Conservation (phyloP, 2,797 vertebrate genomes). For the Takifugu ocellatus region DNA sequence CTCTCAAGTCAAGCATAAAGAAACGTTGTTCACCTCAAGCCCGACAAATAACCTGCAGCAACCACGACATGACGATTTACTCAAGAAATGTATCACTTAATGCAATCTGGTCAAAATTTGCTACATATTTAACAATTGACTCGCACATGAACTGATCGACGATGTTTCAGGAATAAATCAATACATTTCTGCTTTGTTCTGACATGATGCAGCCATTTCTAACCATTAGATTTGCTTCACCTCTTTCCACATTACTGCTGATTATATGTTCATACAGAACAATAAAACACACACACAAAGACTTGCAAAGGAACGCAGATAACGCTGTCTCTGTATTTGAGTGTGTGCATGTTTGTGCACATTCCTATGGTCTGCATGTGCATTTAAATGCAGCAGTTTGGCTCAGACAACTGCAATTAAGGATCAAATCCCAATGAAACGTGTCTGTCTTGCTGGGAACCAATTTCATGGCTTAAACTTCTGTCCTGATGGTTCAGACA, state of each 20-base stretch:
- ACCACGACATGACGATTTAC: too few relatives aligned
- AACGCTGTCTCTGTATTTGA: slow-evolving; percentile 48
- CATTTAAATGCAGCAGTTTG: slow-evolving; percentile 16
- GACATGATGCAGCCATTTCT: too few relatives aligned
- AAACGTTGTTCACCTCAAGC: slow-evolving; percentile 18
- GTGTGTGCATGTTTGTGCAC: background rate
- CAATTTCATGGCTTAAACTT: background rate
- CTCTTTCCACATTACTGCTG: too few relatives aligned
- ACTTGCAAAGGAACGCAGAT: slow-evolving; percentile 62
- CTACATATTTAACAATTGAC: too few relatives aligned
- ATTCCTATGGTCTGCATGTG: background rate
- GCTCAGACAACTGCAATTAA: slow-evolving; percentile 25
- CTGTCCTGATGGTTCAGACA: background rate
- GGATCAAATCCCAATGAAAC: background rate
- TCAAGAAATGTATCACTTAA: too few relatives aligned
- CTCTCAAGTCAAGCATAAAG: slow-evolving; percentile 17
- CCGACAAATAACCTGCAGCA: slow-evolving; percentile 39
- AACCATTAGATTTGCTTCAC: too few relatives aligned
- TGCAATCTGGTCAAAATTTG: too few relatives aligned
- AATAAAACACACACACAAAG: slow-evolving; percentile 48
- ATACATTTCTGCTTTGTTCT: too few relatives aligned
- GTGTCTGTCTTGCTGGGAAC: background rate
- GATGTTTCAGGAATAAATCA: too few relatives aligned
- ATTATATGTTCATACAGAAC: background rate
- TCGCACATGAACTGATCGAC: too few relatives aligned